Percentiles rank a stretch among this genome's conserved stretches.
Conservation (phyloP, 2,888 invertebrate genomes). For the Metalampra italica region DNA sequence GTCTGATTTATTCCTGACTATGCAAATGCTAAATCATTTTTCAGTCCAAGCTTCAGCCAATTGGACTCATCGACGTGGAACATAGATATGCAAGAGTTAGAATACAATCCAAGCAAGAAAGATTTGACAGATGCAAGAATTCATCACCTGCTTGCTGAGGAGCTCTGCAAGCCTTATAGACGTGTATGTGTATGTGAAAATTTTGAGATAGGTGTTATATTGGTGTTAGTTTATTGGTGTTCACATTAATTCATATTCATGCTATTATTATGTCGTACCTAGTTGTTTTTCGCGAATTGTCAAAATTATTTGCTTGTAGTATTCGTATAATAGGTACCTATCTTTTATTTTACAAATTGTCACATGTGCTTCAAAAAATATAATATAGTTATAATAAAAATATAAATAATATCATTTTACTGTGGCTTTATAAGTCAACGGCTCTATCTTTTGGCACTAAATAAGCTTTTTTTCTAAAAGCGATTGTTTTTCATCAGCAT, state of each 20-base stretch:
- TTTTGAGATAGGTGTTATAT: conserved; percentile 12
- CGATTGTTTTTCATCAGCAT: conserved; percentile 82
- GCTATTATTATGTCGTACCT: background rate
- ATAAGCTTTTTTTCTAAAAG: background rate
- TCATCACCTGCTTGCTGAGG: conserved; percentile 94
- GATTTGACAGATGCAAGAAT: conserved; percentile 96
- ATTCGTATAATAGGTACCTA: conserved; percentile 6
- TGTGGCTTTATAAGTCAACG: background rate
- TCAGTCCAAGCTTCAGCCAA: conserved; percentile 90
- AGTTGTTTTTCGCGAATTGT: background rate
- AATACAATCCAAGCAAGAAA: conserved; percentile 94
- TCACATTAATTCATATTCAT: background rate
- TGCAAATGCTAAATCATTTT: conserved; percentile 23
- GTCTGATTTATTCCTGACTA: conserved; percentile 8
- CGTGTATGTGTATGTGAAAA: conserved; percentile 79
- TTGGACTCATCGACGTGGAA: conserved; percentile 92
- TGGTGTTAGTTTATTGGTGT: conserved; percentile 3
- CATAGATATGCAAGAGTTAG: conserved; percentile 95
- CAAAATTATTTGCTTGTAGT: background rate
- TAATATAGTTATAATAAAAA: background rate
- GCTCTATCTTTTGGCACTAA: too few relatives aligned
- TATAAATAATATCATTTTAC: too few relatives aligned
- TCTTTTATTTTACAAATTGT: background rate
- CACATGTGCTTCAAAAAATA: background rate
- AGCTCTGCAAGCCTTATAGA: conserved; percentile 91